phyloP scores from a whole-genome alignment of 2,797 vertebrate species.

The Xerus rutilus region DNA sequence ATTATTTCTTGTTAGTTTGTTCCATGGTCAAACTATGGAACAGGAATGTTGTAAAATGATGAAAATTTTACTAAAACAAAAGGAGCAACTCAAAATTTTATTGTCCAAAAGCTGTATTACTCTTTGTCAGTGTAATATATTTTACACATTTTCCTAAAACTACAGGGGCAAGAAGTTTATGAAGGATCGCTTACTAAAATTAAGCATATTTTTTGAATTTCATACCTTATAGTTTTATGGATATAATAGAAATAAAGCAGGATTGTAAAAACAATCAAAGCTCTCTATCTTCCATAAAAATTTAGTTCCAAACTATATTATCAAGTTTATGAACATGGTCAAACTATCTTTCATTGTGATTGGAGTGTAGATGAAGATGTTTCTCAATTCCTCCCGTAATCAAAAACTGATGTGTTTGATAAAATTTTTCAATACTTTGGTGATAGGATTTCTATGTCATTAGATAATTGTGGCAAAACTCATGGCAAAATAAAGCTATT shows the following conservation, averaged over 20 bases:
- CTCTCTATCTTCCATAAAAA: neutral
- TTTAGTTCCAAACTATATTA: neutral
- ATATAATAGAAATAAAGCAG: neutral
- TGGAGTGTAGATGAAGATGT: neutral
- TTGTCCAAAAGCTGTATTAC: neutral
- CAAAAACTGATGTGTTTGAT: neutral
- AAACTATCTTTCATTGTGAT: neutral
- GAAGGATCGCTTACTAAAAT: neutral
- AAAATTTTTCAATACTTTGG: no score
- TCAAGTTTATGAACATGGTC: no score
- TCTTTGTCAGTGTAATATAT: neutral
- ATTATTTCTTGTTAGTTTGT: neutral
- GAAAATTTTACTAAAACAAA: neutral
- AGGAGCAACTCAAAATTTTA: neutral
- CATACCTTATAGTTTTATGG: neutral
- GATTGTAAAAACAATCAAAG: neutral
- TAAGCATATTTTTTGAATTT: neutral
- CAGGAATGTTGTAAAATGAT: neutral
- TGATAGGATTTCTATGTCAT: neutral
- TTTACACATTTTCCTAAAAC: neutral
- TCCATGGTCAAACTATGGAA: no score
- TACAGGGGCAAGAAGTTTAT: neutral
- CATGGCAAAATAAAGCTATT: neutral
- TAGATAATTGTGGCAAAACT: neutral
- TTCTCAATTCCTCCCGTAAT: neutral